Percentiles rank a stretch among this genome's conserved stretches.
Conservation (phyloP, 2,113 vertebrate species). For the Plotosus lineatus region DNA sequence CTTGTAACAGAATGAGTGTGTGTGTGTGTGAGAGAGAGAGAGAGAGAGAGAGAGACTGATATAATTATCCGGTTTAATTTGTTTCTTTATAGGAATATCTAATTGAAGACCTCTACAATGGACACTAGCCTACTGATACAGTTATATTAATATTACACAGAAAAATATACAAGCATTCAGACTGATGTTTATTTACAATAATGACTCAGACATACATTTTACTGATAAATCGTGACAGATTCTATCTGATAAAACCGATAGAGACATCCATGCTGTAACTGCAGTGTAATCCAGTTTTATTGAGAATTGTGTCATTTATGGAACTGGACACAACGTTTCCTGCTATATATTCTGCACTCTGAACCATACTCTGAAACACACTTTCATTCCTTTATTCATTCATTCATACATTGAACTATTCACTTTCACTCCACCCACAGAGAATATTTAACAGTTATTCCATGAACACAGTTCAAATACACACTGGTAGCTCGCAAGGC, state of each 20-base stretch:
- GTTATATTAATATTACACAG: neutral
- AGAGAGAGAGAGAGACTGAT: no score
- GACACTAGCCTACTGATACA: neutral
- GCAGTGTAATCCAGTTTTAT: neutral
- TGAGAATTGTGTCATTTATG: neutral
- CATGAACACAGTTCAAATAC: no score
- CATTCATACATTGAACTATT: no score
- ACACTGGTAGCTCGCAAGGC: no score
- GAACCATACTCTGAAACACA: neutral
- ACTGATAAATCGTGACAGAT: neutral
- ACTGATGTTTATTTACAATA: neutral
- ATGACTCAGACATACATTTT: neutral
- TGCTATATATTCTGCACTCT: neutral
- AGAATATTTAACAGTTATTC: no score
- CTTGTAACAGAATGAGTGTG: no score
- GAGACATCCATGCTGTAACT: neutral
- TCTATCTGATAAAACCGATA: neutral
- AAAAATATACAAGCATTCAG: neutral
- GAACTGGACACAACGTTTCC: neutral
- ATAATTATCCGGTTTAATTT: neutral
- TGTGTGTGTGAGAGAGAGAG: no score
- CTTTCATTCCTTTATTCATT: no score
- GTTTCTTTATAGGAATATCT: conserved; percentile 13
- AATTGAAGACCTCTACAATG: conserved; percentile 8
- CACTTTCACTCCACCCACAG: no score